Percentiles rank a stretch among this genome's conserved stretches.
These are phyloP conservation scores for Apolygus lucorum DNA, from an alignment of 1,140 invertebrate genomes.

Conservation along the genomic window DNA sequence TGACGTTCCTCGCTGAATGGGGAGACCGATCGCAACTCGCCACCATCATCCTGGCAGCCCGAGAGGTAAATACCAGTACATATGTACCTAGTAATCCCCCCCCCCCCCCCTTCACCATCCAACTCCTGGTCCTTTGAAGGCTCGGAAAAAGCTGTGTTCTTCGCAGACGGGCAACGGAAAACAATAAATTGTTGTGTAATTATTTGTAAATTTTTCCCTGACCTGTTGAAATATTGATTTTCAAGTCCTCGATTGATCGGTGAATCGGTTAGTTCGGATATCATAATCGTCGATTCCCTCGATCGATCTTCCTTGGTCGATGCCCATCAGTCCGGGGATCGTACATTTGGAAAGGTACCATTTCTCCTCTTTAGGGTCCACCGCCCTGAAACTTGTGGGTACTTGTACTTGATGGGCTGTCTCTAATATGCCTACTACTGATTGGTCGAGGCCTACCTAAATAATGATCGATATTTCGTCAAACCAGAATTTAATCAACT, in stretches of 20 bases:
- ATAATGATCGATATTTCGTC: no score
- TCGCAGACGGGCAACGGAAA: no score
- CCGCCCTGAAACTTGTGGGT: neutral
- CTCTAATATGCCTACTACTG: neutral
- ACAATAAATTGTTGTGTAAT: no score
- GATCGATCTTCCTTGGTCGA: no score
- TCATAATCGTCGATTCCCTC: no score
- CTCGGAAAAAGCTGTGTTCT: no score
- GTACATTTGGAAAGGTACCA: neutral
- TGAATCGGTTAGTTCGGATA: no score
- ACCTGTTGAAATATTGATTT: neutral
- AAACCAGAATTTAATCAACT: no score
- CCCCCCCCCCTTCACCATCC: neutral
- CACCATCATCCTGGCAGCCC: slow-evolving; percentile 88
- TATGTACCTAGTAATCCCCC: neutral
- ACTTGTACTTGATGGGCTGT: neutral
- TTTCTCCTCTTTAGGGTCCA: neutral
- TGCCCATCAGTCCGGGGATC: neutral
- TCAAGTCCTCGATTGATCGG: no score
- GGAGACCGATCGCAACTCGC: slow-evolving; percentile 95
- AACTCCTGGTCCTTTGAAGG: neutral
- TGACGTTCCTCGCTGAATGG: slow-evolving; percentile 98
- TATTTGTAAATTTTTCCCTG: no score
- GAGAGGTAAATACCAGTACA: slow-evolving; percentile 41
- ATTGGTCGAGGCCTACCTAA: neutral